phyloP scores from a whole-genome alignment of 2,797 vertebrate genomes.

The Gymnoscopelus braueri region DNA sequence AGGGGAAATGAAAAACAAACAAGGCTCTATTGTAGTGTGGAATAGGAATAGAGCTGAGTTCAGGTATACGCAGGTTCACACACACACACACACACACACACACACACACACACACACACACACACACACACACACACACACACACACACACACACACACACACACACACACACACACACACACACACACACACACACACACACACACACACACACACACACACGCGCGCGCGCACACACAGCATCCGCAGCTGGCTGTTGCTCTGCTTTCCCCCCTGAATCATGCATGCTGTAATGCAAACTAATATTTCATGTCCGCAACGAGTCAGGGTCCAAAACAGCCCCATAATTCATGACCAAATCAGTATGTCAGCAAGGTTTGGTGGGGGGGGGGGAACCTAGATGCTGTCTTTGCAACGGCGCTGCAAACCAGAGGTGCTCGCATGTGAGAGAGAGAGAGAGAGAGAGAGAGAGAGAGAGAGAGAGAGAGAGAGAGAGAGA shows the following conservation, averaged over 20 bases:
- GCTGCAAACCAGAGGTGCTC: conserved; percentile 55
- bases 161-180: too few species aligned
- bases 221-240: too few species aligned
- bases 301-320: conserved; percentile 20
- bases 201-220: too few species aligned
- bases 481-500: conserved; percentile 38
- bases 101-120: too few species aligned
- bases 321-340: conserved; percentile 25
- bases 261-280: conserved; percentile 22
- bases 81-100: too few species aligned
- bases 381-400: conserved; percentile 26
- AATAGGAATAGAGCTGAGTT: not conserved
- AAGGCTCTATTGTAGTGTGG: not conserved
- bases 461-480: conserved; percentile 28
- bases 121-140: too few species aligned
- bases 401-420: conserved; percentile 52
- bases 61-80: conserved; percentile 2
- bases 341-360: conserved; percentile 43
- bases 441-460: conserved; percentile 1
- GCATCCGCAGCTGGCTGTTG: conserved; percentile 10
- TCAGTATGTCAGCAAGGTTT: conserved; percentile 49
- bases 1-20: not conserved
- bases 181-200: too few species aligned
- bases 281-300: conserved; percentile 28
- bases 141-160: too few species aligned